A percentile compares a stretch with the other conserved stretches of the same genome.
phyloP scores from a whole-genome alignment of 1,140 invertebrate species.

The Lepidurus apus region DNA sequence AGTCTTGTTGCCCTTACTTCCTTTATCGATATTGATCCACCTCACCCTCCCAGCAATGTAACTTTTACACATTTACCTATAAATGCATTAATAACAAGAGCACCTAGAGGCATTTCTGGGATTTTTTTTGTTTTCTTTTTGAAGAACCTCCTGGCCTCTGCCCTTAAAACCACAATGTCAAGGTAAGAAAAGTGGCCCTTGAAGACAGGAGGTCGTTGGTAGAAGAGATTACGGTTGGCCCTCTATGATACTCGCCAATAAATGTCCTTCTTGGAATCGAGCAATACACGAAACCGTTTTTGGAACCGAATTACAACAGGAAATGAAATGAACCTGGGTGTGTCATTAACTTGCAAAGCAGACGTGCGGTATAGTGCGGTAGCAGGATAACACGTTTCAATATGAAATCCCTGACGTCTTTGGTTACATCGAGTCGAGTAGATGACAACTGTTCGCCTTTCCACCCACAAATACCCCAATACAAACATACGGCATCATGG shows the following conservation, averaged over 20 bases:
- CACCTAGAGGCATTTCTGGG: too few relatives aligned
- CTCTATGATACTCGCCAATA: background rate
- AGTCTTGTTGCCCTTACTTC: background rate
- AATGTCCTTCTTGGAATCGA: background rate
- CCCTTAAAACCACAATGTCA: background rate
- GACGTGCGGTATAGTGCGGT: background rate
- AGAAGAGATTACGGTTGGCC: background rate
- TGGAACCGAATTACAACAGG: background rate
- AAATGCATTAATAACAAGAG: background rate
- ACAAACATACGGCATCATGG: too few relatives aligned
- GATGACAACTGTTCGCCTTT: too few relatives aligned
- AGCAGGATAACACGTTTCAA: too few relatives aligned
- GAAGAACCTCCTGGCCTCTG: background rate
- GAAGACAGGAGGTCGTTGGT: background rate
- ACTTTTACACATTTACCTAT: background rate
- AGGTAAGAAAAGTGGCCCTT: background rate
- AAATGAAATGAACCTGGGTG: background rate
- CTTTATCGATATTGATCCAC: background rate
- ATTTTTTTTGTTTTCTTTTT: background rate
- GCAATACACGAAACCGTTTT: background rate
- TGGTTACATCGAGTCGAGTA: too few relatives aligned
- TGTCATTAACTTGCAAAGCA: background rate
- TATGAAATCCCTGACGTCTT: too few relatives aligned
- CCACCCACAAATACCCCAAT: too few relatives aligned
- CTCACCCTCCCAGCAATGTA: background rate